Conservation (phyloP, 2,888 invertebrate species). For the Orchesella flavescens region DNA sequence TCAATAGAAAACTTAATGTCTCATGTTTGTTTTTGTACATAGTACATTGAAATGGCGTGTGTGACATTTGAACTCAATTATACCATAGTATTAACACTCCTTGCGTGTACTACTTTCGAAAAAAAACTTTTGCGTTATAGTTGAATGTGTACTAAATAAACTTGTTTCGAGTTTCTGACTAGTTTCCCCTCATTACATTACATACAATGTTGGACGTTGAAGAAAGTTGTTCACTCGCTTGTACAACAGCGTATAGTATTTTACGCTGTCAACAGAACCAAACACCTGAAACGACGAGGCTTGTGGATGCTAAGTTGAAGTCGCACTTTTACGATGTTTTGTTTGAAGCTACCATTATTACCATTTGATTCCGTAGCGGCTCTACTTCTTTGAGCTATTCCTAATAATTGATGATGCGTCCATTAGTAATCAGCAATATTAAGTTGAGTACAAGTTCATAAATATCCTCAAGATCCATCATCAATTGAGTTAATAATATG, state of each 20-base stretch:
- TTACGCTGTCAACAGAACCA: background rate
- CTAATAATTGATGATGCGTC: too few relatives aligned
- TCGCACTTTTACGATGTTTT: too few relatives aligned
- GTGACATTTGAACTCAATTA: constrained; percentile 58
- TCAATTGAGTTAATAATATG: background rate
- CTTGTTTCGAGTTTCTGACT: constrained; percentile 25
- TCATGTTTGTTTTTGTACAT: background rate
- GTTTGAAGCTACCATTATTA: too few relatives aligned
- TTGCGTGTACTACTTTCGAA: constrained; percentile 39
- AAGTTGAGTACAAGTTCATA: background rate
- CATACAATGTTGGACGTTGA: background rate
- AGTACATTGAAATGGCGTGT: background rate
- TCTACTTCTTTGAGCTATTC: too few relatives aligned
- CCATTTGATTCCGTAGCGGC: too few relatives aligned
- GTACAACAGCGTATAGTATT: background rate
- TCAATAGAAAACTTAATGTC: background rate
- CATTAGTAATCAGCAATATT: background rate
- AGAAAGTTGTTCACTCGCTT: constrained; percentile 4
- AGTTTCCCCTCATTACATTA: background rate
- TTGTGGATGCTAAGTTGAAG: too few relatives aligned
- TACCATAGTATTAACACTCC: background rate
- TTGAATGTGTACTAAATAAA: background rate
- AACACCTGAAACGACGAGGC: background rate
- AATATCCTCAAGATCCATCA: background rate
- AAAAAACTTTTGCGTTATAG: constrained; percentile 5